Percentiles rank a stretch among this genome's conserved stretches.
These are phyloP conservation scores for Lycophotia porphyrea DNA, from an alignment of 2,888 invertebrate genomes.

Conservation along the genomic window DNA sequence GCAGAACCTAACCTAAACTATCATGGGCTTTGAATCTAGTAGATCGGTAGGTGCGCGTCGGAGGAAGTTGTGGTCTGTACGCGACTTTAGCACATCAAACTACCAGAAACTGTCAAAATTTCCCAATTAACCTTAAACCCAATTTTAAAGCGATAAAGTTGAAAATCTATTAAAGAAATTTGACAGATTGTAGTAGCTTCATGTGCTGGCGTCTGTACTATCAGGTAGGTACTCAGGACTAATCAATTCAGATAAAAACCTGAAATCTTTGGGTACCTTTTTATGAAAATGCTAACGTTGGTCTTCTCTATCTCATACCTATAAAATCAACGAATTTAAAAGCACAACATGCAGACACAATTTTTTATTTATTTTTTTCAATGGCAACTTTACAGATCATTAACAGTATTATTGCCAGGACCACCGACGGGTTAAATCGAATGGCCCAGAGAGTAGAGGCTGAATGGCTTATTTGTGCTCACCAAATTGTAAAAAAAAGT, in stretches of 20 bases:
- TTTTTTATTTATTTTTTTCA: constrained; percentile 41
- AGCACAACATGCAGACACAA: constrained; percentile 9
- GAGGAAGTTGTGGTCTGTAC: too few species aligned
- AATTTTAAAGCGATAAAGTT: too few species aligned
- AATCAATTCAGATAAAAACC: not conserved
- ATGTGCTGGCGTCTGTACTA: too few species aligned
- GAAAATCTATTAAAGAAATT: too few species aligned
- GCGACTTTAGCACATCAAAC: too few species aligned
- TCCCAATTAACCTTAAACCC: too few species aligned
- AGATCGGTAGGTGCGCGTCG: too few species aligned
- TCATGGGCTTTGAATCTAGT: not conserved
- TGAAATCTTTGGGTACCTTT: not conserved
- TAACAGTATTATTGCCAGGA: constrained; percentile 51
- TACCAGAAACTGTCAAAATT: too few species aligned
- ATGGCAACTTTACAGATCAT: constrained; percentile 47
- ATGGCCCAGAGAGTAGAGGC: constrained; percentile 34
- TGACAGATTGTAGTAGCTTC: too few species aligned
- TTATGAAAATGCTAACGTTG: not conserved
- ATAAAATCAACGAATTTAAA: not conserved
- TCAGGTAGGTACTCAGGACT: too few species aligned
- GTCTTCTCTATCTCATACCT: not conserved
- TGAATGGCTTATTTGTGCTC: constrained; percentile 49
- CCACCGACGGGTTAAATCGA: constrained; percentile 60
- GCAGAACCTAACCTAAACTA: not conserved
- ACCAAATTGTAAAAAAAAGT: constrained; percentile 56